A percentile compares a stretch with the other conserved stretches of the same genome.
These are phyloP conservation scores for Trisateles emortualis DNA, from an alignment of 2,888 invertebrate species.

Conservation along the genomic window DNA sequence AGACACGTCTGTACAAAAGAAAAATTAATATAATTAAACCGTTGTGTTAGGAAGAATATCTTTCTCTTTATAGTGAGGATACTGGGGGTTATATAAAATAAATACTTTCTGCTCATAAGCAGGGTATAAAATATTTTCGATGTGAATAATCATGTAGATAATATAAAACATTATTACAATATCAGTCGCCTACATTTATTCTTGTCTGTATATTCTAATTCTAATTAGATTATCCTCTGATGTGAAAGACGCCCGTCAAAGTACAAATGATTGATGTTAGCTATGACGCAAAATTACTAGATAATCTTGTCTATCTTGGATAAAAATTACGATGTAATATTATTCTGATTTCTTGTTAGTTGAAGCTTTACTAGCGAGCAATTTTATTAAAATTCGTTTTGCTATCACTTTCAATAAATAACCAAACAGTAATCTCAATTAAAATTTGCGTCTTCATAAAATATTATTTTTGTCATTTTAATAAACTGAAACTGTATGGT, in stretches of 20 bases:
- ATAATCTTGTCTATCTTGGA: background rate
- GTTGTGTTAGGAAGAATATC: too few relatives aligned
- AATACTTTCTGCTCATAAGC: too few relatives aligned
- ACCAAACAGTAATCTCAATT: too few relatives aligned
- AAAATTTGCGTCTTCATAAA: too few relatives aligned
- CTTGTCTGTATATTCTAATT: background rate
- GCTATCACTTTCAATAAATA: background rate
- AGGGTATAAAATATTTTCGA: too few relatives aligned
- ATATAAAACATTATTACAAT: background rate
- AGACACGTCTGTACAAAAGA: too few relatives aligned
- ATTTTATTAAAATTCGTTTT: background rate
- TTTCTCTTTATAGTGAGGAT: too few relatives aligned
- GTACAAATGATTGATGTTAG: conserved; percentile 9
- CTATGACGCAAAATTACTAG: conserved; percentile 34
- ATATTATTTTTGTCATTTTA: too few relatives aligned
- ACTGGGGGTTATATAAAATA: too few relatives aligned
- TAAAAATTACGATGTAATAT: background rate
- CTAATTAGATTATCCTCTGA: conserved; percentile 3
- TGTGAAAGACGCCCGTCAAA: conserved; percentile 5
- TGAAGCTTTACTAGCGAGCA: background rate
- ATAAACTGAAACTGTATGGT: too few relatives aligned
- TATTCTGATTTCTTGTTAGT: background rate
- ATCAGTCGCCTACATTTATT: background rate
- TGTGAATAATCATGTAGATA: too few relatives aligned
- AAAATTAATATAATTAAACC: too few relatives aligned